These are phyloP conservation scores for Stichopus chloronotus DNA, from an alignment of 35 echinoderm and acorn worm genomes.

Conservation along the genomic window DNA sequence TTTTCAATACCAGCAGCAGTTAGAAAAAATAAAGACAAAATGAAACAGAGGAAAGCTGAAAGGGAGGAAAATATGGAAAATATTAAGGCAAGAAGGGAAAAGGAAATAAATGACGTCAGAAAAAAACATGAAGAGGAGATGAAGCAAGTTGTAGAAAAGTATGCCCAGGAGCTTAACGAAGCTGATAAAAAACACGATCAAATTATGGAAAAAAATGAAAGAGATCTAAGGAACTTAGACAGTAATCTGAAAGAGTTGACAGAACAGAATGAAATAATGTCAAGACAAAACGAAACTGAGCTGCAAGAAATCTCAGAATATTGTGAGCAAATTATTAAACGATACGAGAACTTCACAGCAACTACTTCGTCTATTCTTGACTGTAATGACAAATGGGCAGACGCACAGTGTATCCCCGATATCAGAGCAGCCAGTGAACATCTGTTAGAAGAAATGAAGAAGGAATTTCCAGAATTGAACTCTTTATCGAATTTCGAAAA, in stretches of 20 bases:
- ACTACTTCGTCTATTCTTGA: constrained; percentile 5
- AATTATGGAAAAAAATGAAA: background rate
- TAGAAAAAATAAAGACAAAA: background rate
- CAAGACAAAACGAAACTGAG: background rate
- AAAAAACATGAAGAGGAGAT: background rate
- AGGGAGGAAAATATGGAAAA: background rate
- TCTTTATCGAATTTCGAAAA: background rate
- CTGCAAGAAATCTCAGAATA: background rate
- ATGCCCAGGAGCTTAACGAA: background rate
- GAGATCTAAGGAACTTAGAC: background rate
- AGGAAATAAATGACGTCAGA: background rate
- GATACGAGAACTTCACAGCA: background rate
- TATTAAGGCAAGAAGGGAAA: background rate
- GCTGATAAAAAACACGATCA: background rate
- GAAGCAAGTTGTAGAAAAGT: background rate
- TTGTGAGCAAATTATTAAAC: background rate
- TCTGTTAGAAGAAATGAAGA: constrained; percentile 25
- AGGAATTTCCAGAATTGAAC: constrained; percentile 17
- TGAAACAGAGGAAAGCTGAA: background rate
- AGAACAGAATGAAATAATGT: background rate
- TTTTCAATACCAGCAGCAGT: background rate
- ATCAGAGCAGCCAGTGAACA: too few species aligned
- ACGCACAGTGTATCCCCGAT: background rate
- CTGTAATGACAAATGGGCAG: background rate
- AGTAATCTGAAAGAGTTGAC: background rate